Percentiles rank a stretch among this genome's conserved stretches.
Evolutionary conservation across 2,113 vertebrate genomes (phyloP).

Genomic region (human (Homo sapiens)): DNA sequence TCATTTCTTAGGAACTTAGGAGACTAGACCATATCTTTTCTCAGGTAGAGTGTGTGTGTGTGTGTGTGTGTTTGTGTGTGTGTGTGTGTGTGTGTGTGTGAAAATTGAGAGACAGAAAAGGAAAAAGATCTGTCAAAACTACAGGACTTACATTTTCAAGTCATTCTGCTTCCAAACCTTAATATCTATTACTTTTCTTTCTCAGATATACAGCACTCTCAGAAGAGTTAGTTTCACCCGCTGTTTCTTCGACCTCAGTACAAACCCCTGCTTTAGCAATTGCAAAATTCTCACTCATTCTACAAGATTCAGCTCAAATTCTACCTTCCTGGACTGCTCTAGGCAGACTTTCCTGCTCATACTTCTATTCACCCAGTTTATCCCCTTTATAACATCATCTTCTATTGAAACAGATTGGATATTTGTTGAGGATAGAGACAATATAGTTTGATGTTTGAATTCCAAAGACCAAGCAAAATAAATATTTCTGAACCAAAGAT

Average conservation of each 20-base stretch:
- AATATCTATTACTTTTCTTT: conserved; percentile 37
- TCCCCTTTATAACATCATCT: background rate
- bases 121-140: background rate
- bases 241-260: background rate
- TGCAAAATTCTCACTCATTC: background rate
- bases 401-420: background rate
- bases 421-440: background rate
- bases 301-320: background rate
- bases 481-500: conserved; percentile 23
- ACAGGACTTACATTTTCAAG: background rate
- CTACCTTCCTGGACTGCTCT: background rate
- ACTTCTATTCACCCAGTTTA: conserved; percentile 13
- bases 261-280: background rate
- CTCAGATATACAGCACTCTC: background rate
- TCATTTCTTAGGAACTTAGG: conserved; percentile 58
- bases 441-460: background rate
- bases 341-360: background rate
- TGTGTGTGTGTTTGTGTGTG: background rate
- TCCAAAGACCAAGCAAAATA: conserved; percentile 18
- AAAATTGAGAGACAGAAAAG: background rate
- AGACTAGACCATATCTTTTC: background rate
- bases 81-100: no score
- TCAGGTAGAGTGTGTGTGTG: background rate
- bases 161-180: conserved; percentile 32
- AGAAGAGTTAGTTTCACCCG: background rate